phyloP scores from a whole-genome alignment of 92 coral and sea anemone genomes.

The Muricea muricata region DNA sequence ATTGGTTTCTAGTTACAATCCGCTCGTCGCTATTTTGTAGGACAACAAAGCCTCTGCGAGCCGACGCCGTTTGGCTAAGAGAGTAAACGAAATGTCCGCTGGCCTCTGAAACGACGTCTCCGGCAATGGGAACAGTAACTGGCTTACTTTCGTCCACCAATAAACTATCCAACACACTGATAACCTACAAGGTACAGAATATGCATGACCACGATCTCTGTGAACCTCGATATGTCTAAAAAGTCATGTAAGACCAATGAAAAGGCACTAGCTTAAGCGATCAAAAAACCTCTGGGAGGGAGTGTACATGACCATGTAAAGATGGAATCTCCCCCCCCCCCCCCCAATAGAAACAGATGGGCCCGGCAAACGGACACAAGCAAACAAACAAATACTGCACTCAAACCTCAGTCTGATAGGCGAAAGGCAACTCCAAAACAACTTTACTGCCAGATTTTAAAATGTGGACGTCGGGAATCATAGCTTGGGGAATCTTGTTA shows the following conservation, averaged over 20 bases:
- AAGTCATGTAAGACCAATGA: too few relatives aligned
- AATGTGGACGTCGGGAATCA: slow-evolving; percentile 81
- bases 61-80: slow-evolving; percentile 16
- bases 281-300: too few relatives aligned
- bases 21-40: slow-evolving; percentile 29
- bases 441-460: slow-evolving; percentile 74
- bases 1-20: slow-evolving; percentile 29
- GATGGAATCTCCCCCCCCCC: too few relatives aligned
- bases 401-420: slow-evolving; percentile 78
- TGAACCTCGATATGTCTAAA: too few relatives aligned
- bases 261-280: too few relatives aligned
- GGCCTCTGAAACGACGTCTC: slow-evolving; percentile 66
- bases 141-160: slow-evolving; percentile 81
- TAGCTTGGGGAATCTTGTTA: slow-evolving; percentile 87
- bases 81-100: slow-evolving; percentile 45
- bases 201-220: background rate
- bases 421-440: slow-evolving; percentile 70
- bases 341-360: too few relatives aligned
- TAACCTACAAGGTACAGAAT: slow-evolving; percentile 53
- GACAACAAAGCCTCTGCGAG: slow-evolving; percentile 31
- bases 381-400: background rate
- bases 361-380: too few relatives aligned
- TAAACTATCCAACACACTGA: slow-evolving; percentile 80
- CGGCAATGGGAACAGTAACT: slow-evolving; percentile 84
- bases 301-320: too few relatives aligned